These are phyloP conservation scores for Tylochromis polylepis DNA, from an alignment of 2,113 vertebrate genomes.

Conservation along the genomic window DNA sequence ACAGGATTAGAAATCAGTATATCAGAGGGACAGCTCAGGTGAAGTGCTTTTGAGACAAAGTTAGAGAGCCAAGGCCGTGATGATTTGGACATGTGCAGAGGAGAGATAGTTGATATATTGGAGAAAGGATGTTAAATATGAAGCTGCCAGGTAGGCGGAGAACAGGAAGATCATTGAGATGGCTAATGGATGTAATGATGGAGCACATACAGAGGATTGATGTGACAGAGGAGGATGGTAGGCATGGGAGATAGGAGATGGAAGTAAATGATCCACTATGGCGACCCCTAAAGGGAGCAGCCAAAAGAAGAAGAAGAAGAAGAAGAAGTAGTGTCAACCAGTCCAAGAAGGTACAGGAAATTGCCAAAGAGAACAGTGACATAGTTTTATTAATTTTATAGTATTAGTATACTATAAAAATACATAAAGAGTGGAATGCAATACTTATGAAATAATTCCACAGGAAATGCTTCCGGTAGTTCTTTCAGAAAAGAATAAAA, in stretches of 20 bases:
- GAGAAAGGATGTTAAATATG: neutral
- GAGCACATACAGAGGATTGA: neutral
- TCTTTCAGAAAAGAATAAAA: neutral
- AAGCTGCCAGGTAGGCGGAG: neutral
- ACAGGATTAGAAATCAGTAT: neutral
- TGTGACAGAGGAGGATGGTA: neutral
- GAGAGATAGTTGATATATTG: neutral
- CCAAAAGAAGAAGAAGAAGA: neutral
- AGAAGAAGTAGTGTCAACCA: neutral
- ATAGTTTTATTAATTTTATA: neutral
- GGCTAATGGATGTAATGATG: neutral
- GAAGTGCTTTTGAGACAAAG: neutral
- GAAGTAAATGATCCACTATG: neutral
- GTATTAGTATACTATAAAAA: neutral
- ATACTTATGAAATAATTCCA: neutral
- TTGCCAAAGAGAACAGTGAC: neutral
- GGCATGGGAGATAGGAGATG: neutral
- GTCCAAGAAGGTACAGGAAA: neutral
- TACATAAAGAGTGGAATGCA: neutral
- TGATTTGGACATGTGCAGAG: neutral
- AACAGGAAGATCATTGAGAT: neutral
- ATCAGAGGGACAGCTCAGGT: neutral
- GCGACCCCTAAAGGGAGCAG: neutral
- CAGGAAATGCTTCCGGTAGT: neutral
- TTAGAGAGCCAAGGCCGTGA: neutral